Conservation (phyloP, 2,797 vertebrate genomes). For the Megalops cyprinoides region DNA sequence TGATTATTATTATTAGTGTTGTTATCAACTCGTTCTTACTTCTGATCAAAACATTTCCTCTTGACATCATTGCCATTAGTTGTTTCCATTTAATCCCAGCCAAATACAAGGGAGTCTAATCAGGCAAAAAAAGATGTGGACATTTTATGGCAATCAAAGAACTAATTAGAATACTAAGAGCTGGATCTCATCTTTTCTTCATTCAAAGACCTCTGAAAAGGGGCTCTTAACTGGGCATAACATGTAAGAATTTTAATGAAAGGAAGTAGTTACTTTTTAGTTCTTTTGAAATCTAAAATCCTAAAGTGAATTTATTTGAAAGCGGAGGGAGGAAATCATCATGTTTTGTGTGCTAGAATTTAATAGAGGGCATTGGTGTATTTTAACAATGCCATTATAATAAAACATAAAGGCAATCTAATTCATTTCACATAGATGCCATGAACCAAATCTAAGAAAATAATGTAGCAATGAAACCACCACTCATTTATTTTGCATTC, state of each 20-base stretch:
- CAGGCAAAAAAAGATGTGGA: slow-evolving; percentile 58
- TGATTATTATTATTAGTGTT: background rate
- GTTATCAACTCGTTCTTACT: slow-evolving; percentile 41
- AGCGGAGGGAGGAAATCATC: background rate
- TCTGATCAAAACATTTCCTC: slow-evolving; percentile 43
- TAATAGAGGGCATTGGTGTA: background rate
- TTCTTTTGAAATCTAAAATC: background rate
- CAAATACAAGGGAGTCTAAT: slow-evolving; percentile 53
- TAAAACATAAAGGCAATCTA: background rate
- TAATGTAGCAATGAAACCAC: background rate
- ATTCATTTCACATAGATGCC: background rate
- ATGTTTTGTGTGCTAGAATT: no score
- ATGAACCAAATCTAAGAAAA: background rate
- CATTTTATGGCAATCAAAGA: slow-evolving; percentile 64
- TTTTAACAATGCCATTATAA: background rate
- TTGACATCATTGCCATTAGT: slow-evolving; percentile 52
- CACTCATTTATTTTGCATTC: background rate
- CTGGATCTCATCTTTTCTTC: slow-evolving; percentile 30
- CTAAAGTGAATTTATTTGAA: background rate
- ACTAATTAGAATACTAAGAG: slow-evolving; percentile 64
- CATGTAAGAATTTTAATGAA: background rate
- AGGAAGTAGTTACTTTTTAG: background rate
- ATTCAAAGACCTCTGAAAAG: slow-evolving; percentile 49
- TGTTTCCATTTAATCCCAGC: slow-evolving; percentile 54
- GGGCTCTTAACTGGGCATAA: slow-evolving; percentile 6